These are phyloP conservation scores for Cetoscarus ocellatus DNA, from an alignment of 2,797 vertebrate species.

Conservation along the genomic window DNA sequence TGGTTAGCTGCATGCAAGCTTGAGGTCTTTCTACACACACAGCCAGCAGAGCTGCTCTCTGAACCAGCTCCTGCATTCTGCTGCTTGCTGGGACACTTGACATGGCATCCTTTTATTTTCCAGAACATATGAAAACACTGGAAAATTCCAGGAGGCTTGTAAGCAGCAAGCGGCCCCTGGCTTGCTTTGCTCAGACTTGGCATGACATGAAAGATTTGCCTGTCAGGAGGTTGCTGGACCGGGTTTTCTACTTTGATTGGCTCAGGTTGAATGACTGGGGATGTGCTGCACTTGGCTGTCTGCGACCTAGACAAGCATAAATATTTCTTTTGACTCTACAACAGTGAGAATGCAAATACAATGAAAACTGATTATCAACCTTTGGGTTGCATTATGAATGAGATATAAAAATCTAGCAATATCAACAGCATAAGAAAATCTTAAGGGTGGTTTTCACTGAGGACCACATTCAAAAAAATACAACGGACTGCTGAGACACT, in stretches of 20 bases:
- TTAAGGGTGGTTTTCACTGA: too few relatives aligned
- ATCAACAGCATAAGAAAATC: too few relatives aligned
- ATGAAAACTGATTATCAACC: too few relatives aligned
- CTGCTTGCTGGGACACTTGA: slow-evolving; percentile 44
- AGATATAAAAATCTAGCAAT: too few relatives aligned
- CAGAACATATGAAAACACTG: slow-evolving; percentile 65
- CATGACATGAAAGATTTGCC: slow-evolving; percentile 56
- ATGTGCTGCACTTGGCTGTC: neutral
- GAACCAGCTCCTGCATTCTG: slow-evolving; percentile 17
- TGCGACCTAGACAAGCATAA: neutral
- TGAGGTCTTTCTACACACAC: slow-evolving; percentile 9
- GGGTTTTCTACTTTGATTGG: slow-evolving; percentile 32
- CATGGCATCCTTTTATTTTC: slow-evolving; percentile 66
- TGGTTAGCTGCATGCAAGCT: slow-evolving; percentile 9
- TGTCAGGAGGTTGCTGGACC: slow-evolving; percentile 52
- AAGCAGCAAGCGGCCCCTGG: slow-evolving; percentile 45
- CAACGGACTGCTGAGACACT: too few relatives aligned
- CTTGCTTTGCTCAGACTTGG: slow-evolving; percentile 55
- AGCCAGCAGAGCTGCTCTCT: slow-evolving; percentile 14
- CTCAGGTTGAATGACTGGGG: neutral
- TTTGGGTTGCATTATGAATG: too few relatives aligned
- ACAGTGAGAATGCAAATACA: too few relatives aligned
- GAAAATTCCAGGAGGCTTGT: slow-evolving; percentile 67
- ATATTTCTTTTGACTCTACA: too few relatives aligned
- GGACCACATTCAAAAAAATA: too few relatives aligned